These are phyloP conservation scores for Reticulitermes lucifugus DNA, from an alignment of 2,888 invertebrate genomes.

Conservation along the genomic window DNA sequence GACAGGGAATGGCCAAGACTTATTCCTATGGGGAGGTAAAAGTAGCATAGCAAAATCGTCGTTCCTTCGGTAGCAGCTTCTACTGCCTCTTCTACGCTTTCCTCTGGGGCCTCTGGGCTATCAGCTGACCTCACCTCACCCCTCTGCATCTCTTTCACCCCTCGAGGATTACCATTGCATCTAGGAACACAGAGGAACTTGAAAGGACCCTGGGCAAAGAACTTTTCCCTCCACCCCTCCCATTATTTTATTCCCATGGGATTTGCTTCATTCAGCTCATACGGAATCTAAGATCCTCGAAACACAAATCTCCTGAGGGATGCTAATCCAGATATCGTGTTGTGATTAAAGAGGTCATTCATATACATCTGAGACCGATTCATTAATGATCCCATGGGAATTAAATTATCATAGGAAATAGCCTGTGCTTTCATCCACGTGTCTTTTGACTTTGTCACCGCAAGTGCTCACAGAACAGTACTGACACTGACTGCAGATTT, in stretches of 20 bases:
- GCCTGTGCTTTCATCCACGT: constrained; percentile 1
- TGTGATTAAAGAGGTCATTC: constrained; percentile 38
- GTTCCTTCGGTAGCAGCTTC: constrained; percentile 13
- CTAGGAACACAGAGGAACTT: constrained; percentile 47
- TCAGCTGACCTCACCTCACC: constrained; percentile 60
- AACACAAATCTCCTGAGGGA: constrained; percentile 40
- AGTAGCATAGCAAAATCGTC: constrained; percentile 5
- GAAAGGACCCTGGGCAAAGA: constrained; percentile 51
- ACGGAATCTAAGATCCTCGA: constrained; percentile 48
- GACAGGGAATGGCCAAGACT: neutral
- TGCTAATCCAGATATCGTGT: constrained; percentile 29
- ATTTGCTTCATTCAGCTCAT: constrained; percentile 49
- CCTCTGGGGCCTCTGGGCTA: constrained; percentile 50
- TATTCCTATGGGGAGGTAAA: constrained; percentile 5
- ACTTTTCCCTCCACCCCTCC: constrained; percentile 25
- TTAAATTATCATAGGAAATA: constrained; percentile 52
- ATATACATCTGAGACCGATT: constrained; percentile 24
- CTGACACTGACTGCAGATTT: too few species aligned
- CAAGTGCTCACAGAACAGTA: too few species aligned
- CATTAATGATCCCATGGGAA: constrained; percentile 53
- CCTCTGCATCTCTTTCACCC: constrained; percentile 38
- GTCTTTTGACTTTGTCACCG: constrained; percentile 10
- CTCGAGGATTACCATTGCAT: constrained; percentile 38
- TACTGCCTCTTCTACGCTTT: constrained; percentile 46
- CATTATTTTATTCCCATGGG: constrained; percentile 51